Conservation (phyloP, 2,113 vertebrate species). For the Laticauda laticaudata region DNA sequence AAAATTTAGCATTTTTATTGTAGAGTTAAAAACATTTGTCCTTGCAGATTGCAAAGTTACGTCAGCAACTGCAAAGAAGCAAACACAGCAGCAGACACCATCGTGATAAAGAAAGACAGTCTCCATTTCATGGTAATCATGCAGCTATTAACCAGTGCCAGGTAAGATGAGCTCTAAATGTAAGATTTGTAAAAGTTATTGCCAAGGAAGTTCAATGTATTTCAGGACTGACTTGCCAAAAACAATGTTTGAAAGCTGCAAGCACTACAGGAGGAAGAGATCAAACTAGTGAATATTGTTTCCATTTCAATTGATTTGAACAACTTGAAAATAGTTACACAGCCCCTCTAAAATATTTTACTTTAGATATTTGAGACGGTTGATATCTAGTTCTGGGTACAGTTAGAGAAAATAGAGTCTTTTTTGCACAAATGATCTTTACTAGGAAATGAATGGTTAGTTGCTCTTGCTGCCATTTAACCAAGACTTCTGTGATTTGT, state of each 20-base stretch:
- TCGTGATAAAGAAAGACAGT: constrained; percentile 95
- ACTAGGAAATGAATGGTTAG: neutral
- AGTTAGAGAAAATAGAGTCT: neutral
- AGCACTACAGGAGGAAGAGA: neutral
- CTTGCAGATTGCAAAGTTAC: constrained; percentile 91
- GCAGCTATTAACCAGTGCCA: constrained; percentile 92
- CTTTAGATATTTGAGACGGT: neutral
- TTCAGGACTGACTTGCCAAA: neutral
- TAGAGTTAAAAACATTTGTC: neutral
- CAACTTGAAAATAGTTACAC: neutral
- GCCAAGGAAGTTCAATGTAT: neutral
- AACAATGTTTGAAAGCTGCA: neutral
- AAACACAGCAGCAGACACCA: constrained; percentile 98
- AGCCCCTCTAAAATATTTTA: neutral
- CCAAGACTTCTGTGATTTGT: neutral
- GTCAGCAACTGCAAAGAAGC: constrained; percentile 96
- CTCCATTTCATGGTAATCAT: constrained; percentile 97
- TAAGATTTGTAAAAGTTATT: neutral
- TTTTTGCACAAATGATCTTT: neutral
- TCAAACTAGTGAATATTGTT: neutral
- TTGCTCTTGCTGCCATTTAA: neutral
- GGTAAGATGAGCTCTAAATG: constrained; percentile 68
- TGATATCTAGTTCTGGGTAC: neutral
- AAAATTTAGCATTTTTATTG: neutral
- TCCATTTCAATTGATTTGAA: neutral